These are phyloP conservation scores for Meteorus cinctellus DNA, from an alignment of 2,888 invertebrate species.

Conservation along the genomic window DNA sequence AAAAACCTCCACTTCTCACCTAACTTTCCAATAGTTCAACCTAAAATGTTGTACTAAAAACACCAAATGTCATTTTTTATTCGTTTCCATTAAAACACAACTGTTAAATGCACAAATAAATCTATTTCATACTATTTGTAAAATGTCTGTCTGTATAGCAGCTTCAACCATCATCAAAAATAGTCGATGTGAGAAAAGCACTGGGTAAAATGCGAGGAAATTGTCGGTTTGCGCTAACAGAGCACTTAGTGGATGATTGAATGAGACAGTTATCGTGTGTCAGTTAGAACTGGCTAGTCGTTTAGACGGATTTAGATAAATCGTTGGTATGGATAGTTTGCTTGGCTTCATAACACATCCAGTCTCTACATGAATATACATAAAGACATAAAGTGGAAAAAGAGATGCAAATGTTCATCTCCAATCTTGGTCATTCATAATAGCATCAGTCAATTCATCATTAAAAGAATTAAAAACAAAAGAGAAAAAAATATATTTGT, in stretches of 20 bases:
- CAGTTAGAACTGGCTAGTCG: constrained; percentile 37
- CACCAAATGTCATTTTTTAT: no score
- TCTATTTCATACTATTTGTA: constrained; percentile 11
- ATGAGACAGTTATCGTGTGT: constrained; percentile 45
- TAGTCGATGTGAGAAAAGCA: constrained; percentile 33
- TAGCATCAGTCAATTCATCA: not conserved
- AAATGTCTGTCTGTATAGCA: constrained; percentile 15
- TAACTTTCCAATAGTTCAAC: no score
- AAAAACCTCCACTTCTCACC: no score
- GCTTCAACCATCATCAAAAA: constrained; percentile 35
- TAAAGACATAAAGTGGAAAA: constrained; percentile 7
- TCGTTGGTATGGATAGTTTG: constrained; percentile 33
- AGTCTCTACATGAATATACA: not conserved
- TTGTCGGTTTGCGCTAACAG: constrained; percentile 38
- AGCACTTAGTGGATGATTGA: constrained; percentile 45
- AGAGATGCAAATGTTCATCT: not conserved
- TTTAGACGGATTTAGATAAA: constrained; percentile 51
- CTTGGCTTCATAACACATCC: constrained; percentile 12
- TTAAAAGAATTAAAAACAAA: no score
- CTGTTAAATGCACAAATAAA: constrained; percentile 2
- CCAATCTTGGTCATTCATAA: constrained; percentile 10
- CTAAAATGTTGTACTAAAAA: no score
- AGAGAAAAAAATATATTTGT: not conserved
- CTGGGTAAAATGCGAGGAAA: not conserved
- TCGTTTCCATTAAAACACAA: not conserved